Conservation (phyloP, 2,113 vertebrate genomes). For the Toxotes jaculatrix region DNA sequence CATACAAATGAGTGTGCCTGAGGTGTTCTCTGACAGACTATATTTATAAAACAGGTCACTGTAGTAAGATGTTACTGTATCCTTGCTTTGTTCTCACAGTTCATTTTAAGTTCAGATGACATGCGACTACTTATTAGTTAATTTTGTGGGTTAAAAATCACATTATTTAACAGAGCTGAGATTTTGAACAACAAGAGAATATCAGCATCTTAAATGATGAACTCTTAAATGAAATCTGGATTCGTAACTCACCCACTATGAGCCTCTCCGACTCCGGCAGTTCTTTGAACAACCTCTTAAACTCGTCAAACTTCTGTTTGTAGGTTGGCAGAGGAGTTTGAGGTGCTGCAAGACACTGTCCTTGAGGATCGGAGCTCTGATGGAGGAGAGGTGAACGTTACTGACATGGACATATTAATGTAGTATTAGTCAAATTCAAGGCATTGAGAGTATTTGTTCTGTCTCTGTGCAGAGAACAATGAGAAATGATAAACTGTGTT, state of each 20-base stretch:
- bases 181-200: too few species aligned
- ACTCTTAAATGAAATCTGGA: not conserved
- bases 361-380: slow-evolving; percentile 70
- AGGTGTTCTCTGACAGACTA: not conserved
- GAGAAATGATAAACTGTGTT: not conserved
- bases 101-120: not conserved
- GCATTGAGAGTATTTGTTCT: not conserved
- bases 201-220: not conserved
- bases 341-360: slow-evolving; percentile 64
- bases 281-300: slow-evolving; percentile 92
- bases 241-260: slow-evolving; percentile 87
- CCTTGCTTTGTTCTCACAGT: not conserved
- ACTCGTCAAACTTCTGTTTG: slow-evolving; percentile 92
- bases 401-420: not conserved
- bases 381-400: slow-evolving; percentile 2
- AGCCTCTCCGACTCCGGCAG: slow-evolving; percentile 90
- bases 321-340: slow-evolving; percentile 88
- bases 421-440: not conserved
- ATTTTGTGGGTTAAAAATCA: too few species aligned
- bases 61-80: not conserved
- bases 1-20: slow-evolving; percentile 14
- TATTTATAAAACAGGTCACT: slow-evolving; percentile 4
- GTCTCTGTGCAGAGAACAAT: not conserved
- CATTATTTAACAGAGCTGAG: too few species aligned
- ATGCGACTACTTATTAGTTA: not conserved